Conservation (phyloP, 1,140 invertebrate genomes). For the Brachionus manjavacas region DNA sequence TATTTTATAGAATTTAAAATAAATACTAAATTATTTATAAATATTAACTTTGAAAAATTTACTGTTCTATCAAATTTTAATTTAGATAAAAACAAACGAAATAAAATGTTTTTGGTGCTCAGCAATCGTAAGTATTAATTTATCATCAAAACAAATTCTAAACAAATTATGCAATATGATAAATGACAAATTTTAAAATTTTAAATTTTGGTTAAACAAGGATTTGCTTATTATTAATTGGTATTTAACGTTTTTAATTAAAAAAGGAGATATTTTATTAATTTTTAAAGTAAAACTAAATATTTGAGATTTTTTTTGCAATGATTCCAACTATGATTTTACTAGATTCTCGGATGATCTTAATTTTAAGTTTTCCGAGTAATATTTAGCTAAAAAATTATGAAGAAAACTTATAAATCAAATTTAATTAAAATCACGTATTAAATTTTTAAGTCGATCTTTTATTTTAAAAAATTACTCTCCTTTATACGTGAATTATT, state of each 20-base stretch:
- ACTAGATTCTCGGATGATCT: neutral
- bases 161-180: neutral
- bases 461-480: conserved; percentile 21
- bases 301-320: neutral
- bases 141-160: neutral
- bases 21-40: neutral
- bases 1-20: neutral
- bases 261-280: neutral
- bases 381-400: conserved; percentile 22
- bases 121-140: neutral
- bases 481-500: neutral
- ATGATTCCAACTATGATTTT: neutral
- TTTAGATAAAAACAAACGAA: neutral
- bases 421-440: conserved; percentile 33
- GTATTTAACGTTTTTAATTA: no score
- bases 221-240: no score
- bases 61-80: neutral
- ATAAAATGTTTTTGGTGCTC: neutral
- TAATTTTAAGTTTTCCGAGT: neutral
- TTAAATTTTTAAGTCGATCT: neutral
- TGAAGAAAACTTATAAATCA: conserved; percentile 7
- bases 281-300: neutral
- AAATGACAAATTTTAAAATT: no score
- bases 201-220: no score
- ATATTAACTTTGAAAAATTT: neutral